Evolutionary conservation across 2,113 vertebrate genomes (phyloP), one percentile per base, ranked within the genome.

Genomic region (Machaerirhynchus nigripectus): DNA sequence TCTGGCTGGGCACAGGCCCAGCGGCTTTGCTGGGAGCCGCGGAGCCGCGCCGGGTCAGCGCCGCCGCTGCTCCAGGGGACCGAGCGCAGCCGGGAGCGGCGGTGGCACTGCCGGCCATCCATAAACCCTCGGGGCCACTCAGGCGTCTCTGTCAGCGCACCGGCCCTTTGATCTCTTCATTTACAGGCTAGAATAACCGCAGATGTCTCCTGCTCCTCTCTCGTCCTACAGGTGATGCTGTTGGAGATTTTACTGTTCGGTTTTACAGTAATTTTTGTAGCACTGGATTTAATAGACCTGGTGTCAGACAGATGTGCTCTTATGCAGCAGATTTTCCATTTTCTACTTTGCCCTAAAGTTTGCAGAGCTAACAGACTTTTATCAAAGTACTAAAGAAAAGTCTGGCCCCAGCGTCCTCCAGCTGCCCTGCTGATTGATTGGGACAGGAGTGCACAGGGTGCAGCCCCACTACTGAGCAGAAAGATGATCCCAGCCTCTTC

Each of bases 1-100:
- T 0, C 5, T 13, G 4, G 3, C 39, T 1, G 15, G 59, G 74
- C 11, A 0, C 44, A 22, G 76, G 4, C 1, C 2, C 2, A 3
- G 7, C 27, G 7, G 82, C 73, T 33, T 5, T 17, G 56, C 70
- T 2, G 11, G 33, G 6, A 27, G 56, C 80, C 2, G 40, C 86
- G 20, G 49, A 35, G 42, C 77, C 1, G 2, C 16, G 31, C 61
- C 9, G 67, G 67, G 50, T 33, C 33, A 6, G 60, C 11, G 65
- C 78, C 52, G 55, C 2, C 40, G 26, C 13, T 2, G 71, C 60
- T n/a, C 1, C 9, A 9, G 6, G 42, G 37, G 6, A 50, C 28
- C 4, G 9, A 18, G 74, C 6, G 26, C 70, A 20, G 46, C 31
- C 39, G 1, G 5, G 8, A 7, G 7, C 52, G 11, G 18, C 24